Conservation (phyloP, 2,797 vertebrate genomes). For the Molossus alvarezi region DNA sequence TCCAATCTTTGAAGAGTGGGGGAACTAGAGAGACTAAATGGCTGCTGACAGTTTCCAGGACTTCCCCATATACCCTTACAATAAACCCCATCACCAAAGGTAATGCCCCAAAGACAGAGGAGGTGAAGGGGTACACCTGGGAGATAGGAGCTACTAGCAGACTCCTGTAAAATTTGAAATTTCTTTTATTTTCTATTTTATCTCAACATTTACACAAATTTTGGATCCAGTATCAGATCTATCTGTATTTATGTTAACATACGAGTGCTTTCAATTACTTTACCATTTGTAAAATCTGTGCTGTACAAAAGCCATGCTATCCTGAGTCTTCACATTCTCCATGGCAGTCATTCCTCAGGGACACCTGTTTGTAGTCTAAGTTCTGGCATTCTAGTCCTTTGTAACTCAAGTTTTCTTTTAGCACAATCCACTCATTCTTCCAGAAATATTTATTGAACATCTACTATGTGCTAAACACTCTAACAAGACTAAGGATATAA, state of each 20-base stretch:
- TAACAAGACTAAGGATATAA: not conserved
- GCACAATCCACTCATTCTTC: not conserved
- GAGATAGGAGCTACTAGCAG: not conserved
- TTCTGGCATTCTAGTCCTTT: constrained; percentile 54
- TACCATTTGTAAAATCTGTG: constrained; percentile 42
- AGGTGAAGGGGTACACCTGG: not conserved
- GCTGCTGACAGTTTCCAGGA: constrained; percentile 6
- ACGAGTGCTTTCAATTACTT: constrained; percentile 43
- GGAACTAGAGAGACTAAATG: not conserved
- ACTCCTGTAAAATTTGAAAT: not conserved
- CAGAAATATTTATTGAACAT: constrained; percentile 61
- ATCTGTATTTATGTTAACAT: constrained; percentile 38
- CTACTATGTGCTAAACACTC: not conserved
- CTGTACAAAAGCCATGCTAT: not conserved
- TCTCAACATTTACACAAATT: constrained; percentile 34
- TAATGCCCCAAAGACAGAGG: not conserved
- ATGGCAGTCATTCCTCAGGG: not conserved
- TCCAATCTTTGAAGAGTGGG: constrained; percentile 5
- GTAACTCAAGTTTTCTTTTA: constrained; percentile 42
- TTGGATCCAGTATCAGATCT: not conserved
- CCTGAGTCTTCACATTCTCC: constrained; percentile 1
- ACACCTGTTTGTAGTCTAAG: not conserved
- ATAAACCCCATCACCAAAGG: constrained; percentile 2
- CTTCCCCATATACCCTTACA: not conserved
- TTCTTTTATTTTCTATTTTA: constrained; percentile 58